phyloP scores from a whole-genome alignment of 2,113 vertebrate genomes.

The Etheostoma spectabile region DNA sequence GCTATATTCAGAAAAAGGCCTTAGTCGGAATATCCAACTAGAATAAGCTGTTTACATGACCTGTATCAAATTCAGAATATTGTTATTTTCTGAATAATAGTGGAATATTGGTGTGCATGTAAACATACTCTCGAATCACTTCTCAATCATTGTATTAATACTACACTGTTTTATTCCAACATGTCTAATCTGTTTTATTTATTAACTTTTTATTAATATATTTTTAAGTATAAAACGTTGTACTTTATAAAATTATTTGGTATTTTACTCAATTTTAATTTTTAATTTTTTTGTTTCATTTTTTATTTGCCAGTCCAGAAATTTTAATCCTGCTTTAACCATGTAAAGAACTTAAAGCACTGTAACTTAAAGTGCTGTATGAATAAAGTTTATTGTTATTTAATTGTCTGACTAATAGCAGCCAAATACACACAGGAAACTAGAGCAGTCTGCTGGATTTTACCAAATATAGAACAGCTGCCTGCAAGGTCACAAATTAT shows the following conservation, averaged over 20 bases:
- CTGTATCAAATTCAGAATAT: too few relatives aligned
- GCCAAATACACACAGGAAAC: not conserved
- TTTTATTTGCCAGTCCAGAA: not conserved
- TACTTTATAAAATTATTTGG: too few relatives aligned
- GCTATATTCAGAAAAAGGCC: too few relatives aligned
- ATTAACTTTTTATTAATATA: too few relatives aligned
- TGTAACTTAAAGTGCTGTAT: not conserved
- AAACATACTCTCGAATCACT: too few relatives aligned
- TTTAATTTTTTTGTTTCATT: not conserved
- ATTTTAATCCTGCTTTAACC: not conserved
- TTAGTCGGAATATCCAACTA: too few relatives aligned
- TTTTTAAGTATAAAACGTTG: too few relatives aligned
- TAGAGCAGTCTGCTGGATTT: constrained; percentile 15
- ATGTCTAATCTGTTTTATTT: not conserved
- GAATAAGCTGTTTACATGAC: too few relatives aligned
- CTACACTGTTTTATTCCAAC: not conserved
- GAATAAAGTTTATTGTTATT: not conserved
- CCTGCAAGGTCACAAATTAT: constrained; percentile 30
- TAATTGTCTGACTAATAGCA: not conserved
- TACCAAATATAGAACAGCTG: constrained; percentile 37
- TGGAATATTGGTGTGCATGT: too few relatives aligned
- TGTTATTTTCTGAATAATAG: too few relatives aligned
- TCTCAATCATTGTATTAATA: not conserved
- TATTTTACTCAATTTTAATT: too few relatives aligned
- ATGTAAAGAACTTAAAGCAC: not conserved